phyloP scores from a whole-genome alignment of 1,140 invertebrate species.

The Drosophila trapezifrons region DNA sequence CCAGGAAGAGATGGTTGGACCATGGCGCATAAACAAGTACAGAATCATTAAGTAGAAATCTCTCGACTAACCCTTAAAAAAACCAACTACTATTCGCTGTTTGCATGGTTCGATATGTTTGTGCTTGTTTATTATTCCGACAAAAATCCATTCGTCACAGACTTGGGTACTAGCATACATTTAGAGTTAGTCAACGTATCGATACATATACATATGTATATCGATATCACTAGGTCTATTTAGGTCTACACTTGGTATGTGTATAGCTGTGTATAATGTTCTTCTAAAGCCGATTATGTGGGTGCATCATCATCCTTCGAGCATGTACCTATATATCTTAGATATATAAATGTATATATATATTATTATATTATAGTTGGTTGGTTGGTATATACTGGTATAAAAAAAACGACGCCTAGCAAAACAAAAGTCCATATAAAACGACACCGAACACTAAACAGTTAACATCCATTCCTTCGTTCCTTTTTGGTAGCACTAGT shows the following conservation, averaged over 20 bases:
- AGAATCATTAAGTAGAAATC: neutral
- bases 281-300: constrained; percentile 25
- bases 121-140: constrained; percentile 47
- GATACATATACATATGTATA: constrained; percentile 7
- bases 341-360: constrained; percentile 43
- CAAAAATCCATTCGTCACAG: constrained; percentile 28
- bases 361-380: constrained; percentile 1
- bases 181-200: constrained; percentile 10
- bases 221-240: constrained; percentile 12
- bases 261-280: constrained; percentile 30
- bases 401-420: constrained; percentile 47
- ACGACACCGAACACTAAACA: constrained; percentile 38
- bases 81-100: neutral
- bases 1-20: no score
- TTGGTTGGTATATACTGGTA: constrained; percentile 25
- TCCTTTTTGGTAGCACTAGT: constrained; percentile 43
- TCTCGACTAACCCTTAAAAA: neutral
- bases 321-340: constrained; percentile 14
- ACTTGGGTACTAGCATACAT: constrained; percentile 19
- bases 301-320: neutral
- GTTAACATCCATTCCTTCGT: constrained; percentile 22
- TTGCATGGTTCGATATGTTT: constrained; percentile 32
- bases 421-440: constrained; percentile 52
- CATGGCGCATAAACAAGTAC: neutral
- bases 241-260: constrained; percentile 14